Base-by-base conservation (phyloP, 2,113 vertebrate genomes). In the Tachycineta bicolor region DNA sequence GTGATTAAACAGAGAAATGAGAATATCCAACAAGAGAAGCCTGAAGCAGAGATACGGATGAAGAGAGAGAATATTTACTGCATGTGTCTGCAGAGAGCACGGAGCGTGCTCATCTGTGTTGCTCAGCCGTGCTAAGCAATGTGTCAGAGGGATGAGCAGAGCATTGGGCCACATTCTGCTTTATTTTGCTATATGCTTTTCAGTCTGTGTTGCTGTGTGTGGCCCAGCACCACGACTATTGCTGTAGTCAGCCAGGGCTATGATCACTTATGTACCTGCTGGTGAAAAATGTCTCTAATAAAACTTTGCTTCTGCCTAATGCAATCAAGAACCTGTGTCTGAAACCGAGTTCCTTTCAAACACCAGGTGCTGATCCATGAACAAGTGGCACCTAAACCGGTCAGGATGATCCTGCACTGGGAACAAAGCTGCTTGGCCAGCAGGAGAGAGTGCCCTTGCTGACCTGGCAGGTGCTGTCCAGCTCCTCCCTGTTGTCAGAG, bases 271-370 rank as follows among this genome's bases (percentile, higher is more conserved):
- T 46, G 87, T 84, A 87, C 70, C 68, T 83, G 91, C 85, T 83
- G 69, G 43, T 93, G 80, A 85, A 93, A 91, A 55, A 13, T 2
- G 41, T 64, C 71, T 93, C 87, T 95, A 97, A 97, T 97, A 97
- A 97, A 97, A 83, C 90, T 95, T 87, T 73, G 89, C 95, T 97
- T 97, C 64, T 96, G 95, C 95, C 92, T 94, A 4, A 92, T 96
- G 97, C 87, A 83, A 96, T 96, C 93, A 93, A 95, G 90, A 94
- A 70, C 28, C 29, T 12, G 68, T 83, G 92, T 83, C 50, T 71
- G 39, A 55, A 63, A 31, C 9, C 22, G 79, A 50, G 41, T 74
- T 89, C 49, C 56, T 91, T 91, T 28, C 21, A 6, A 58, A 63
- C 47, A 34, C 2, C 50, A 17, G 20, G 18, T 24, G 85, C 44